Evolutionary conservation across 2,113 vertebrate genomes (phyloP).

Genomic region (Sitta europaea): DNA sequence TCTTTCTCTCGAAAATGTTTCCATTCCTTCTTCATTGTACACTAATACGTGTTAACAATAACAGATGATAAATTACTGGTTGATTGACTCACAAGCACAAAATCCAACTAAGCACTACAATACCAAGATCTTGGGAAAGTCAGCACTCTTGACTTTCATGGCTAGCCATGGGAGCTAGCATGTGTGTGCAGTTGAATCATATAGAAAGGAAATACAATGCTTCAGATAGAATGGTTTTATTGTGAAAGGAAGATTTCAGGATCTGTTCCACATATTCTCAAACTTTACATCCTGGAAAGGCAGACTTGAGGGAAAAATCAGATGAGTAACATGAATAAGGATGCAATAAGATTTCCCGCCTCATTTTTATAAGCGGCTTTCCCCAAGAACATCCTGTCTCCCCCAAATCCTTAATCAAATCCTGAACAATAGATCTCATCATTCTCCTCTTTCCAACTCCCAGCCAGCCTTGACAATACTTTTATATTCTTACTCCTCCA

Average conservation of each 20-base stretch:
- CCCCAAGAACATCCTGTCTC: neutral
- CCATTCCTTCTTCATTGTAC: neutral
- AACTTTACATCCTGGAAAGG: neutral
- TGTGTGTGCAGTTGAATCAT: neutral
- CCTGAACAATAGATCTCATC: accelerated
- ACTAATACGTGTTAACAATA: neutral
- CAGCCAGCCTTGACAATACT: neutral
- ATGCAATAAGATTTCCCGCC: neutral
- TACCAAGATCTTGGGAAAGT: neutral
- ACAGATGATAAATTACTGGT: neutral
- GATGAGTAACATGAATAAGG: neutral
- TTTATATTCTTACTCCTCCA: neutral
- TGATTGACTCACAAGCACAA: neutral
- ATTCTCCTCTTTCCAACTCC: neutral
- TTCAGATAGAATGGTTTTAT: neutral
- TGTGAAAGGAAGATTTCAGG: neutral
- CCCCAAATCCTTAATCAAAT: neutral
- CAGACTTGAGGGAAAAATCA: neutral
- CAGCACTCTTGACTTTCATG: neutral
- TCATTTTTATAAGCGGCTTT: accelerated
- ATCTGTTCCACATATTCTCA: neutral
- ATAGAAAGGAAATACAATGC: neutral
- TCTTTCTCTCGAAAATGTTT: neutral
- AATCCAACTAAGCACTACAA: neutral
- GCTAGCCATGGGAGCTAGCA: neutral